These are phyloP conservation scores for Parthenolecanium corni DNA, from an alignment of 2,888 invertebrate genomes.

Conservation along the genomic window DNA sequence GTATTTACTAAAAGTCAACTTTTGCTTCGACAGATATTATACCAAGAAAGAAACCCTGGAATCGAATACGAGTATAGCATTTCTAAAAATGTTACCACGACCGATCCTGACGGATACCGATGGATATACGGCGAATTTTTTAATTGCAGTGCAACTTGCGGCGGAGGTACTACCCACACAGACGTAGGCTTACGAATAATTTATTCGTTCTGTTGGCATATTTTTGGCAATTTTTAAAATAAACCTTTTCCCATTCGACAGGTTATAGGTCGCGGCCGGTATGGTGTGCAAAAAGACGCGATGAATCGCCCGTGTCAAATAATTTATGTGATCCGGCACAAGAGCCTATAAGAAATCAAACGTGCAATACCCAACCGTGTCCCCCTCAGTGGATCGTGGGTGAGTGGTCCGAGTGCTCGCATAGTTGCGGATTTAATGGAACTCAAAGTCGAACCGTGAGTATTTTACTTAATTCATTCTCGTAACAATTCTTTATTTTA, in stretches of 20 bases:
- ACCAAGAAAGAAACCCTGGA: conserved; percentile 72
- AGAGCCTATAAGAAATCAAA: conserved; percentile 57
- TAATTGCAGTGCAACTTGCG: conserved; percentile 75
- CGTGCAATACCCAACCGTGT: conserved; percentile 66
- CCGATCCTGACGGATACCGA: conserved; percentile 60
- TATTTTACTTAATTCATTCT: neutral
- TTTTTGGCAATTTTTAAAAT: neutral
- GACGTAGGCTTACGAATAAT: neutral
- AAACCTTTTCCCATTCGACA: conserved; percentile 35
- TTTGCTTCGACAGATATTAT: conserved; percentile 56
- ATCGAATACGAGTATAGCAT: conserved; percentile 83
- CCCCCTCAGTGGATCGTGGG: conserved; percentile 67
- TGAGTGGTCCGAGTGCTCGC: conserved; percentile 70
- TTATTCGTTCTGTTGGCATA: neutral
- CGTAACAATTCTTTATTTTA: neutral
- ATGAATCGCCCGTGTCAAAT: conserved; percentile 57
- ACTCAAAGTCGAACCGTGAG: conserved; percentile 49
- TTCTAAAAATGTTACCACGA: conserved; percentile 52
- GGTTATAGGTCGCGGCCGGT: conserved; percentile 66
- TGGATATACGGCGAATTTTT: conserved; percentile 73
- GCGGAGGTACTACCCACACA: conserved; percentile 54
- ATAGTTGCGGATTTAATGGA: conserved; percentile 67
- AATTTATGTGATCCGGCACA: conserved; percentile 64
- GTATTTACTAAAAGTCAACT: no score
- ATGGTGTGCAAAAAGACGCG: conserved; percentile 63